These are phyloP conservation scores for Drosophila ficusphila DNA, from an alignment of 1,140 invertebrate genomes.

Conservation along the genomic window DNA sequence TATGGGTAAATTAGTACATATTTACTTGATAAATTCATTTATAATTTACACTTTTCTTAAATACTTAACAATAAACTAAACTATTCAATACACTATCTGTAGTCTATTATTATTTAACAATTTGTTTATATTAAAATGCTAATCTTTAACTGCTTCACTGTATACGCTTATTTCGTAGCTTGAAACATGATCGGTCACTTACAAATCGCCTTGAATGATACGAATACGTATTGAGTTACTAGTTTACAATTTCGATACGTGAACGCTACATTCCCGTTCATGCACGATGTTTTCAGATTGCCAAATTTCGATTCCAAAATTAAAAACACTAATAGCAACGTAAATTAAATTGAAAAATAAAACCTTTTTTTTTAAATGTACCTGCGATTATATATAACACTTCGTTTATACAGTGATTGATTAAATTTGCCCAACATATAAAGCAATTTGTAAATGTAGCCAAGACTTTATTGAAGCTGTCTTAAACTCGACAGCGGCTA, in stretches of 20 bases:
- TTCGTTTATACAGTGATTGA: constrained; percentile 60
- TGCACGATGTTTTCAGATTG: constrained; percentile 46
- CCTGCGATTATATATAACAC: constrained; percentile 52
- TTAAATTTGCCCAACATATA: constrained; percentile 52
- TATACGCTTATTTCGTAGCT: constrained; percentile 54
- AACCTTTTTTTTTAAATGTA: constrained; percentile 32
- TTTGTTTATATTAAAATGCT: constrained; percentile 75
- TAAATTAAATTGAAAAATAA: constrained; percentile 26
- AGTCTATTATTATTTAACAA: constrained; percentile 76
- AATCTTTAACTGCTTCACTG: constrained; percentile 74
- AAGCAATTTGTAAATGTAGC: constrained; percentile 60
- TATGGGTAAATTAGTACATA: constrained; percentile 62
- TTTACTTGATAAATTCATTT: constrained; percentile 77
- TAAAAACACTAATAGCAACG: constrained; percentile 9
- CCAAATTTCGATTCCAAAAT: constrained; percentile 51
- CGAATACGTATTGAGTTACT: constrained; percentile 28
- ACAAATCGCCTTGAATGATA: constrained; percentile 34
- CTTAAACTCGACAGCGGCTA: constrained; percentile 57
- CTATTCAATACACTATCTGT: constrained; percentile 65
- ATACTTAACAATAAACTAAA: constrained; percentile 68
- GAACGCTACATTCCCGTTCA: constrained; percentile 13
- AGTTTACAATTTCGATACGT: constrained; percentile 49
- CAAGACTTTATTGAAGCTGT: constrained; percentile 57
- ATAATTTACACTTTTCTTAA: constrained; percentile 71
- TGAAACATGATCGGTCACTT: constrained; percentile 33